These are phyloP conservation scores for Zalophus californianus DNA, from an alignment of 2,797 vertebrate species.

Conservation along the genomic window DNA sequence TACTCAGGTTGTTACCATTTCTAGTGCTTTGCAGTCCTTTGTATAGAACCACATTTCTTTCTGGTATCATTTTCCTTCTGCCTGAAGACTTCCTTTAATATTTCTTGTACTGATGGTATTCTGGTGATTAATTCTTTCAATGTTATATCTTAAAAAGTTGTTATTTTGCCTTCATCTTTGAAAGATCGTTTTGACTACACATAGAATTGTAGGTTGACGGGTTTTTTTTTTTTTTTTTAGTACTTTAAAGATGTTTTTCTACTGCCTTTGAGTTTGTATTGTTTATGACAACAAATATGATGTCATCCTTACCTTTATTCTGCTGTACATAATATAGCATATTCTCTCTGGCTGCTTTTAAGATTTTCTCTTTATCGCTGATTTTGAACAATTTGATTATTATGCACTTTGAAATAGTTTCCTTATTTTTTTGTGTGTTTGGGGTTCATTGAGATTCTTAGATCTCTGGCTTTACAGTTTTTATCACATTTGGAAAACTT, in stretches of 20 bases:
- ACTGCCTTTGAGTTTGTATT: background rate
- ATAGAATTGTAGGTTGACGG: background rate
- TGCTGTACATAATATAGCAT: background rate
- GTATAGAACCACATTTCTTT: background rate
- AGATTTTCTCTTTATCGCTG: background rate
- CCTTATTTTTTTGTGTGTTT: background rate
- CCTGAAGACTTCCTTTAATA: background rate
- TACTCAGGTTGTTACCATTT: background rate
- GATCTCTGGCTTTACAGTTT: background rate
- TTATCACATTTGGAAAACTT: background rate
- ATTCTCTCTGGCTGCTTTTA: background rate
- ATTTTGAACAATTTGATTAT: background rate
- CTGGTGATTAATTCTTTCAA: background rate
- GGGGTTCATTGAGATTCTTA: background rate
- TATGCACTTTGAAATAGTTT: background rate
- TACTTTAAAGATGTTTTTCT: background rate
- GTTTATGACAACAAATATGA: background rate
- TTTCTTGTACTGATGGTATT: background rate
- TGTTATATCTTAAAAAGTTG: background rate
- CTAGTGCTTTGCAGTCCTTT: background rate
- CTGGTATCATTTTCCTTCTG: background rate
- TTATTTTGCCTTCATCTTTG: background rate
- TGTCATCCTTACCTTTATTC: background rate
- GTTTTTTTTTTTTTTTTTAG: background rate
- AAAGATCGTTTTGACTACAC: constrained; percentile 4